Percentiles rank a stretch among this genome's conserved stretches.
Conservation (phyloP, 2,797 vertebrate species). For the Heterohyrax brucei region DNA sequence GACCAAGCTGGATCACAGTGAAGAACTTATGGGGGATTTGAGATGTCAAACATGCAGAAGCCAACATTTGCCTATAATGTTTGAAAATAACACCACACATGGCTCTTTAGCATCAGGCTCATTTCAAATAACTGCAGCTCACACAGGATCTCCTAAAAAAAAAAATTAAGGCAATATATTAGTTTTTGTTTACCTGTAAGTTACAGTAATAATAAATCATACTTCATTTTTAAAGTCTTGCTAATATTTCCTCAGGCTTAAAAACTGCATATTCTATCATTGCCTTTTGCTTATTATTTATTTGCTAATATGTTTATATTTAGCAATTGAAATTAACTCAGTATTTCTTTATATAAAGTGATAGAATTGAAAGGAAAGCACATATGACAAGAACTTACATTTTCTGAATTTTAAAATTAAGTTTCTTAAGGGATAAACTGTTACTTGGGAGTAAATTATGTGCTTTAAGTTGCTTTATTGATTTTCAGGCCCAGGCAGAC, state of each 20-base stretch:
- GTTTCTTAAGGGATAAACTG: background rate
- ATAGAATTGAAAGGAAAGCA: constrained; percentile 30
- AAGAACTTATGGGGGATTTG: constrained; percentile 89
- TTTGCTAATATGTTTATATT: constrained; percentile 25
- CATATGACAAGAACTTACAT: constrained; percentile 20
- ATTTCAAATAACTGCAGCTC: constrained; percentile 87
- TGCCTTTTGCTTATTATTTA: constrained; percentile 63
- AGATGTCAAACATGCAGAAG: constrained; percentile 89
- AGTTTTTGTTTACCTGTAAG: constrained; percentile 81
- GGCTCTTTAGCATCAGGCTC: constrained; percentile 83
- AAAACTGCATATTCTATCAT: constrained; percentile 58
- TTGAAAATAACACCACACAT: constrained; percentile 87
- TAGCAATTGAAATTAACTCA: constrained; percentile 7
- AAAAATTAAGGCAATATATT: constrained; percentile 75
- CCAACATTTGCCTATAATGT: constrained; percentile 86
- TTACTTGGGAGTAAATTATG: constrained; percentile 34
- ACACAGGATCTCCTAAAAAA: constrained; percentile 75
- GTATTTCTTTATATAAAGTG: constrained; percentile 7
- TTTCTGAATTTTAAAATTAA: constrained; percentile 45
- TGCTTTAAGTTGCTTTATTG: constrained; percentile 24
- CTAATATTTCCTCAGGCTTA: constrained; percentile 77
- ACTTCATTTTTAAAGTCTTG: constrained; percentile 63
- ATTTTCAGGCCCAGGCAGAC: constrained; percentile 16
- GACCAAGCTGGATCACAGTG: constrained; percentile 86
- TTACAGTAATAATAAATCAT: constrained; percentile 82